Conservation (phyloP, 2,888 invertebrate genomes). For the Carabus problematicus region DNA sequence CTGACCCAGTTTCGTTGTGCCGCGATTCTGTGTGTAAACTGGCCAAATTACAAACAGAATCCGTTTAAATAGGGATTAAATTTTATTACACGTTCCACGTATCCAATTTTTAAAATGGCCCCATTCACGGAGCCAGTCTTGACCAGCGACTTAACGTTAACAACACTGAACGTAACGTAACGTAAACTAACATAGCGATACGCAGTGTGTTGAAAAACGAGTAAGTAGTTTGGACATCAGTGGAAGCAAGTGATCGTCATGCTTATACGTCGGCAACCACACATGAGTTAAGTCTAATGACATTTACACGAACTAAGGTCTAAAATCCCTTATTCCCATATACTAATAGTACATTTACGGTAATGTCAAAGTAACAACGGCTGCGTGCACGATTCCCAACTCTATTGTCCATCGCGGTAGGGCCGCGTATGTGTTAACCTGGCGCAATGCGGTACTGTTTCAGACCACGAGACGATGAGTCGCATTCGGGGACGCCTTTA, state of each 20-base stretch:
- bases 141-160: neutral
- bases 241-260: neutral
- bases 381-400: slow-evolving; percentile 41
- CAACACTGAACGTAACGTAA: neutral
- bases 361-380: slow-evolving; percentile 44
- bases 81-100: neutral
- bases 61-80: slow-evolving; percentile 3
- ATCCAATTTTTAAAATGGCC: slow-evolving; percentile 17
- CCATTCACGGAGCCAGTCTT: neutral
- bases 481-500: slow-evolving; percentile 39
- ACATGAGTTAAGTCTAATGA: slow-evolving; percentile 45
- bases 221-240: too few species aligned
- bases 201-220: too few species aligned
- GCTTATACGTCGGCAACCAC: slow-evolving; percentile 15
- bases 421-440: slow-evolving; percentile 45
- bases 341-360: slow-evolving; percentile 46
- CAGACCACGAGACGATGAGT: slow-evolving; percentile 44
- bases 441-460: slow-evolving; percentile 48
- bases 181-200: too few species aligned
- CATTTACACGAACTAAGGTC: slow-evolving; percentile 45
- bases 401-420: slow-evolving; percentile 45
- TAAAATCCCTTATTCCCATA: slow-evolving; percentile 47
- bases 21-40: too few species aligned
- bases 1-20: too few species aligned
- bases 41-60: neutral